Evolutionary conservation across 2,888 invertebrate species (phyloP).

Genomic region (Molorchus minor): DNA sequence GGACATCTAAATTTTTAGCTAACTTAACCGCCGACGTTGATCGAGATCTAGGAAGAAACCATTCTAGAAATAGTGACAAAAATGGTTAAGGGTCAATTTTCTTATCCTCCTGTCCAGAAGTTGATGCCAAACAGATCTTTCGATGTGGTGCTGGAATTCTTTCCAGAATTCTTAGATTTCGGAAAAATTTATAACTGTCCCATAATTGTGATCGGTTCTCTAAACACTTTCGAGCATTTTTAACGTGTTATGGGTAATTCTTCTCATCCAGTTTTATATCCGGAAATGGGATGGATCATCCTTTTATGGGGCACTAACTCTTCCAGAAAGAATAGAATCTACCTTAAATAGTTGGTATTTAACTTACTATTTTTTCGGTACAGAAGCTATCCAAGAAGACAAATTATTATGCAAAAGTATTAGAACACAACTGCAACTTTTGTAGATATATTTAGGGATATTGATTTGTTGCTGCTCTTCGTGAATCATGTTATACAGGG

Average conservation of each 20-base stretch:
- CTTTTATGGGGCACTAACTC: neutral
- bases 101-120: neutral
- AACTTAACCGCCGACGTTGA: neutral
- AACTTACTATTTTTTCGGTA: no score
- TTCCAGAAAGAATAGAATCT: neutral
- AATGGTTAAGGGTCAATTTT: neutral
- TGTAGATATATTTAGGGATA: slow-evolving; percentile 8
- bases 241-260: neutral
- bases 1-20: neutral
- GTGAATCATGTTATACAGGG: slow-evolving; percentile 11
- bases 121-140: neutral
- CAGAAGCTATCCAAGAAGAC: neutral
- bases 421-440: neutral
- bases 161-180: neutral
- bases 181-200: slow-evolving; percentile 8
- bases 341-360: neutral
- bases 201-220: neutral
- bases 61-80: neutral
- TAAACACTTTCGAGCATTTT: neutral
- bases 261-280: neutral
- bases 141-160: neutral
- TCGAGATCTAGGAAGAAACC: neutral
- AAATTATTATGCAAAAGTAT: neutral
- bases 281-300: neutral
- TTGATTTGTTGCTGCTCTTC: slow-evolving; percentile 12